Evolutionary conservation across 64 coral and sea anemone genomes (phyloP).

Genomic region (Montipora cactus): DNA sequence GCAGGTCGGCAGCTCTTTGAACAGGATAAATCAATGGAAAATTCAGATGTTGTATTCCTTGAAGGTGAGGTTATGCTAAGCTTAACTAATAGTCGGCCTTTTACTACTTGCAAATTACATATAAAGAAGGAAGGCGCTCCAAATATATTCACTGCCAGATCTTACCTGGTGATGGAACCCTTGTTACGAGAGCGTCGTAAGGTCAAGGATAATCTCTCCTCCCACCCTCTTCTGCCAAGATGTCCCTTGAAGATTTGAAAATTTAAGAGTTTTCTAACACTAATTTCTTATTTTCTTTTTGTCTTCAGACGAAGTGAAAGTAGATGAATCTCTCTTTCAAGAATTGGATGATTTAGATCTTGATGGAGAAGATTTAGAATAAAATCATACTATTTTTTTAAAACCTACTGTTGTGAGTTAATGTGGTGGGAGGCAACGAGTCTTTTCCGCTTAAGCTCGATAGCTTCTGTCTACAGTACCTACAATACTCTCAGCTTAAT

Average conservation of each 20-base stretch:
- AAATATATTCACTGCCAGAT: no score
- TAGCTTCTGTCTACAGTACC: no score
- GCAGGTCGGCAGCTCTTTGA: slow-evolving; percentile 78
- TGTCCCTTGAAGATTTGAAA: no score
- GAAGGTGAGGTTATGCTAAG: slow-evolving; percentile 24
- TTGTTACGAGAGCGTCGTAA: no score
- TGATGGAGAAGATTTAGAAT: slow-evolving; percentile 69
- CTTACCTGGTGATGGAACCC: background rate
- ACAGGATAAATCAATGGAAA: slow-evolving; percentile 63
- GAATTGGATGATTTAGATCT: slow-evolving; percentile 77
- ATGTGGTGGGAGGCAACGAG: no score
- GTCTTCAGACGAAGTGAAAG: slow-evolving; percentile 63
- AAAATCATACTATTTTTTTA: background rate
- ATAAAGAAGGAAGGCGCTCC: no score
- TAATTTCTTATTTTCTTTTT: background rate
- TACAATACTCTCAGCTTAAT: no score
- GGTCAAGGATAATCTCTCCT: no score
- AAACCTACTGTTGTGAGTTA: background rate
- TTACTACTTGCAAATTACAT: no score
- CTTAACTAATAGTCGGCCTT: no score
- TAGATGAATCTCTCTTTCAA: slow-evolving; percentile 80
- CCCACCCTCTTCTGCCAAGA: no score
- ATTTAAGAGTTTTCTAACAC: background rate
- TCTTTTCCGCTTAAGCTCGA: no score
- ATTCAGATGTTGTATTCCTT: slow-evolving; percentile 62